Conservation (phyloP, 1,140 invertebrate genomes). For the Caenorhabditis brenneri region DNA sequence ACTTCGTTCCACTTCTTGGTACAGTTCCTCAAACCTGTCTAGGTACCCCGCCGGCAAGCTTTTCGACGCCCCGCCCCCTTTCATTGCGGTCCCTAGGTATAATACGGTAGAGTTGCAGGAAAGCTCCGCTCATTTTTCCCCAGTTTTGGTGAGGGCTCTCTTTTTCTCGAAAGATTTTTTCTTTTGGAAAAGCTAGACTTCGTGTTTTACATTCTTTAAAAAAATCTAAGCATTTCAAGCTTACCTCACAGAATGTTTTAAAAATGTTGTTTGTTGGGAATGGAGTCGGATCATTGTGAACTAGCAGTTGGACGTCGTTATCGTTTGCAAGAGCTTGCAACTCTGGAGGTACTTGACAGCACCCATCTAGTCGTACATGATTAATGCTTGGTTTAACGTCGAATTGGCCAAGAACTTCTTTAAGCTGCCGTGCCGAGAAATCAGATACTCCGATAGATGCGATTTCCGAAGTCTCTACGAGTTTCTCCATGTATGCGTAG, state of each 20-base stretch:
- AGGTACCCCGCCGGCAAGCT: no score
- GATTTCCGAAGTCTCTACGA: slow-evolving; percentile 2
- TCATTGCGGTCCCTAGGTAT: no score
- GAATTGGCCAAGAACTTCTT: slow-evolving; percentile 4
- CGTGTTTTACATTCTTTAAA: no score
- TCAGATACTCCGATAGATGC: slow-evolving; percentile 28
- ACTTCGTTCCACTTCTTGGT: no score
- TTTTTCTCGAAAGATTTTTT: no score
- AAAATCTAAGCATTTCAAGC: no score
- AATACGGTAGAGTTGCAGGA: no score
- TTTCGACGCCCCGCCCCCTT: no score
- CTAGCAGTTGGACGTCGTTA: slow-evolving; percentile 21
- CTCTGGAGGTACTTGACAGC: slow-evolving; percentile 14
- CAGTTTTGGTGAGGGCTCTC: no score
- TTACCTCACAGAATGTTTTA: slow-evolving; percentile 18
- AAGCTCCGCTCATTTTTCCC: no score
- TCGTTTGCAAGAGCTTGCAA: slow-evolving; percentile 16
- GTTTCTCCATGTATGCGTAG: slow-evolving; percentile 9
- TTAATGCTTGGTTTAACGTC: slow-evolving; percentile 22
- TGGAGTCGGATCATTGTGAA: slow-evolving; percentile 17
- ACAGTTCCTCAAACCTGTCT: no score
- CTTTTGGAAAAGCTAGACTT: no score
- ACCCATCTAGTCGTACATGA: slow-evolving; percentile 2
- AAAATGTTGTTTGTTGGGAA: slow-evolving; percentile 36
- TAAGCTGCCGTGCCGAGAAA: neutral